Evolutionary conservation across 2,113 vertebrate genomes (phyloP).

Genomic region (Tinamus guttatus): DNA sequence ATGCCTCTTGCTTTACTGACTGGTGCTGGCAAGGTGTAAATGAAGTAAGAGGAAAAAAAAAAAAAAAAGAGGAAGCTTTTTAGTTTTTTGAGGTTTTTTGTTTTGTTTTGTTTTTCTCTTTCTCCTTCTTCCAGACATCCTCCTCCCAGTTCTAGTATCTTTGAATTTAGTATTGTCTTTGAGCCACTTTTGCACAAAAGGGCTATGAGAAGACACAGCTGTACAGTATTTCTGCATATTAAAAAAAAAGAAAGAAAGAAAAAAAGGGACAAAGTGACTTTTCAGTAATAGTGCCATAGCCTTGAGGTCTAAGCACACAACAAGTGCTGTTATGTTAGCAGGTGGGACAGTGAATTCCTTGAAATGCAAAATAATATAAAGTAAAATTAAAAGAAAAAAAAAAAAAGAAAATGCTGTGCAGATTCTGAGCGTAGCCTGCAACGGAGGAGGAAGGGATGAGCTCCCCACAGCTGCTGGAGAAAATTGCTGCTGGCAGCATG

Average conservation of each 20-base stretch:
- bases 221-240: constrained; percentile 45
- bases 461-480: constrained; percentile 9
- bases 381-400: not conserved
- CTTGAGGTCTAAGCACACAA: not conserved
- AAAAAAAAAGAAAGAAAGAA: not conserved
- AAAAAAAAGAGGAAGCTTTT: no score
- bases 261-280: constrained; percentile 60
- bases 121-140: not conserved
- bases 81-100: no score
- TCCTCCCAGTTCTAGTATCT: not conserved
- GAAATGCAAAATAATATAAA: constrained; percentile 15
- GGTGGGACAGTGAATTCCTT: constrained; percentile 38
- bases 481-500: constrained; percentile 25
- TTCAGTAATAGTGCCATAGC: not conserved
- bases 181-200: not conserved
- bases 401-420: not conserved
- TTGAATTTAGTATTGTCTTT: constrained; percentile 37
- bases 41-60: no score
- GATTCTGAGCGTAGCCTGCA: not conserved
- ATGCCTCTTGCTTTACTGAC: constrained; percentile 16
- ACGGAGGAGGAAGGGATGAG: not conserved
- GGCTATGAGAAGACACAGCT: not conserved
- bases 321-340: constrained; percentile 52
- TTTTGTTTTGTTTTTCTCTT: not conserved
- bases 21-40: not conserved